Conservation (phyloP, 1,140 invertebrate genomes). For the Drosophila funebris region DNA sequence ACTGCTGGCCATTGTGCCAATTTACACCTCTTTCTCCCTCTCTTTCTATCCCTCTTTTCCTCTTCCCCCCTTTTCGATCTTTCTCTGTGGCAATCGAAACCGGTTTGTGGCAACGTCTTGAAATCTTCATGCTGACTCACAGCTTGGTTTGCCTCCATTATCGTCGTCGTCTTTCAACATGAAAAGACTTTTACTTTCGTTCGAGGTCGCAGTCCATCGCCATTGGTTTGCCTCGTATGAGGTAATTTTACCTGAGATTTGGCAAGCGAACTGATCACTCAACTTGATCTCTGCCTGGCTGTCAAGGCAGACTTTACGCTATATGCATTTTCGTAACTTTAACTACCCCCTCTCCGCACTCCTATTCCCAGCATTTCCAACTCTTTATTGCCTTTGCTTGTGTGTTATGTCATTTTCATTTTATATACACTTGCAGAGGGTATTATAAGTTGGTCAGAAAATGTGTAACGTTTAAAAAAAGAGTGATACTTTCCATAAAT, state of each 20-base stretch:
- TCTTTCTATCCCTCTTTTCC: conserved; percentile 15
- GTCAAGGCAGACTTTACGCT: conserved; percentile 56
- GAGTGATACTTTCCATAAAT: too few species aligned
- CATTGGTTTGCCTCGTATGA: conserved; percentile 40
- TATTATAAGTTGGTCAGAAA: not conserved
- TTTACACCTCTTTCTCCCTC: conserved; percentile 54
- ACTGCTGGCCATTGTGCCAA: conserved; percentile 70
- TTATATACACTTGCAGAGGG: conserved; percentile 11
- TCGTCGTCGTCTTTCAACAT: conserved; percentile 1
- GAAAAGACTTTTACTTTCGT: conserved; percentile 76
- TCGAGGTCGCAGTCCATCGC: conserved; percentile 74
- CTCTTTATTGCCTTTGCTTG: conserved; percentile 40
- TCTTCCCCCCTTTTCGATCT: conserved; percentile 10
- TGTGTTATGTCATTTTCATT: conserved; percentile 68
- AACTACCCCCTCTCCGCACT: not conserved
- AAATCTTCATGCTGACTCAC: conserved; percentile 72
- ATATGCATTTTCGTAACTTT: conserved; percentile 61
- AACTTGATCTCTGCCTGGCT: conserved; percentile 67
- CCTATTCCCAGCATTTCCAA: conserved; percentile 34
- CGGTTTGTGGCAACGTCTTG: conserved; percentile 47
- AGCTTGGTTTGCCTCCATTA: not conserved
- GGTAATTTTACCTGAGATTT: conserved; percentile 73
- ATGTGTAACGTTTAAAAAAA: too few species aligned
- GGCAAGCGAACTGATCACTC: conserved; percentile 62
- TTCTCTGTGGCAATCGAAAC: conserved; percentile 60